Evolutionary conservation across 2,113 vertebrate species (phyloP).

Genomic region (Hyla sarda): DNA sequence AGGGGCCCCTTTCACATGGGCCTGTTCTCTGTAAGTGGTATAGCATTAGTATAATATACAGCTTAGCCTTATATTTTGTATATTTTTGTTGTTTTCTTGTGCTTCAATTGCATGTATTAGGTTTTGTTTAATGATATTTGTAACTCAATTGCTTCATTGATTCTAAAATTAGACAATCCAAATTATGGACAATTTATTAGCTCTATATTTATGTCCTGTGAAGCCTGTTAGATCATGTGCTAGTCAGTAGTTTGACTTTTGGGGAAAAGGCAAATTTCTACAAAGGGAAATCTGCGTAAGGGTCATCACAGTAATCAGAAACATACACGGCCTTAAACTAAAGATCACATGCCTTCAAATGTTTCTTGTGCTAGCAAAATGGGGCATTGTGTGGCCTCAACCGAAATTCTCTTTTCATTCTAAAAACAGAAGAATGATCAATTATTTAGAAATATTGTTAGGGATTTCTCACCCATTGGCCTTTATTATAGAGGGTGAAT

Average conservation of each 20-base stretch:
- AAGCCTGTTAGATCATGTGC: conserved; percentile 84
- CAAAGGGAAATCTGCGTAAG: conserved; percentile 79
- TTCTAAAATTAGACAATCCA: conserved; percentile 72
- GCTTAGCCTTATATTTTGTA: neutral
- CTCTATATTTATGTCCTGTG: conserved; percentile 85
- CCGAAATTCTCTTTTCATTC: too few species aligned
- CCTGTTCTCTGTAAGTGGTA: too few species aligned
- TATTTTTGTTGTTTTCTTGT: neutral
- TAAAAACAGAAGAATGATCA: conserved; percentile 65
- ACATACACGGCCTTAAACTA: conserved; percentile 75
- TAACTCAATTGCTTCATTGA: conserved; percentile 68
- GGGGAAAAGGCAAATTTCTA: conserved; percentile 76
- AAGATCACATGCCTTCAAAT: conserved; percentile 74
- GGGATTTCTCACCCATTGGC: conserved; percentile 64
- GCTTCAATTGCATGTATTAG: neutral
- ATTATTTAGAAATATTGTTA: conserved; percentile 71
- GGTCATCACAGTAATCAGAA: conserved; percentile 83
- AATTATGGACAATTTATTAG: conserved; percentile 76
- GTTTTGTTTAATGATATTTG: conserved; percentile 59
- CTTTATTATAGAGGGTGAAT: conserved; percentile 64
- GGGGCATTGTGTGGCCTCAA: conserved; percentile 69
- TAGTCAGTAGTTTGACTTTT: conserved; percentile 77
- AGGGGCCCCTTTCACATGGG: too few species aligned
- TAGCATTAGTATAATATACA: too few species aligned
- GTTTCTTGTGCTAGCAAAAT: conserved; percentile 70